A percentile compares a stretch with the other conserved stretches of the same genome.
phyloP scores from a whole-genome alignment of 2,888 invertebrate genomes.

The Beris morrisii region DNA sequence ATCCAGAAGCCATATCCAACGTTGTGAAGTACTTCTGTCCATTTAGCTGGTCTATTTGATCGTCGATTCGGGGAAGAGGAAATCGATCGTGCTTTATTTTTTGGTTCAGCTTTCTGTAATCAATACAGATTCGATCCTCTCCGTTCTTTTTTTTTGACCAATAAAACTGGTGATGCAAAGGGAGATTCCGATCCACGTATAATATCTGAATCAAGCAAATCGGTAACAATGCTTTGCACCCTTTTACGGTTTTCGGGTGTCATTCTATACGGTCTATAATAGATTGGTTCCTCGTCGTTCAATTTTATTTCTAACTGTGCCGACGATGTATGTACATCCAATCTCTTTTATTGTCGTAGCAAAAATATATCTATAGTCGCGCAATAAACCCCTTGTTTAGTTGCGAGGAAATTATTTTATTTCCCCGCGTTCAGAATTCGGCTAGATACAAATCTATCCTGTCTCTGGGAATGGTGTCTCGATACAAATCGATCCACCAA shows the following conservation, averaged over 20 bases:
- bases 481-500: too few species aligned
- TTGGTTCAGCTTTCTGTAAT: too few species aligned
- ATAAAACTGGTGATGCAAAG: too few species aligned
- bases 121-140: constrained; percentile 35
- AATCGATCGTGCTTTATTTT: too few species aligned
- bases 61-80: too few species aligned
- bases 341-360: not conserved
- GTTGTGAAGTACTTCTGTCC: too few species aligned
- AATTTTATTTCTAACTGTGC: constrained; percentile 13
- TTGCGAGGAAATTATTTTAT: too few species aligned
- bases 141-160: constrained; percentile 41
- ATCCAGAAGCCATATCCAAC: too few species aligned
- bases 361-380: constrained; percentile 8
- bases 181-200: constrained; percentile 38
- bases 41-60: too few species aligned
- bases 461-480: too few species aligned
- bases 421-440: too few species aligned
- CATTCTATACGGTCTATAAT: not conserved
- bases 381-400: not conserved
- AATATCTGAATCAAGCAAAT: constrained; percentile 35
- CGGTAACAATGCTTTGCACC: not conserved
- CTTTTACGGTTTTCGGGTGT: not conserved
- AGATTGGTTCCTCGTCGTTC: constrained; percentile 12
- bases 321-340: constrained; percentile 22
- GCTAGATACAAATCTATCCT: too few species aligned